Evolutionary conservation across 2,888 invertebrate species (phyloP), one percentile per base, ranked within the genome.

Genomic region (Ennomos fuscantarius): DNA sequence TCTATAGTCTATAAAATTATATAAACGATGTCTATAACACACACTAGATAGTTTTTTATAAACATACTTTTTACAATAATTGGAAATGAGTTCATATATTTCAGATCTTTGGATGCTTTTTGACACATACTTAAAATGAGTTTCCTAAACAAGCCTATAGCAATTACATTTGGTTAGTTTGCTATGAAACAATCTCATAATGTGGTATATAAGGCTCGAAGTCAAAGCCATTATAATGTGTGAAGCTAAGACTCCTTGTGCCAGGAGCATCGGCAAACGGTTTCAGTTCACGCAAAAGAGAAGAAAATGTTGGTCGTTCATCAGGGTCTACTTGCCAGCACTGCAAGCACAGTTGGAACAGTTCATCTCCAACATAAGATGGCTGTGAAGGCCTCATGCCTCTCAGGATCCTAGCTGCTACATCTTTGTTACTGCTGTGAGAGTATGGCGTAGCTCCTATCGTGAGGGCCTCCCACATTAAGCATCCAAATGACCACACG

Each of bases 251-350:
- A 60, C 84, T 78, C 32, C 84, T 77, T 5, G 83, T 81, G 36
- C 81, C 86, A 0, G 86, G 81, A 1, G 78, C 84, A 8, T 82
- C 83, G 0, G 84, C 76, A 11, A 89, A 81, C 0, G 84, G 82
- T n/a, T 74, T 71, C n/a, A 93, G 69, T 48, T 89, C 87, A 41
- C 80, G 90, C 5, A 93, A 82, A 12, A 96, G 89, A 60, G 94
- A 93, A 3, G 93, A 89, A 73, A 96, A 96, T 9, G 93, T 90
- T 0, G 96, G 97, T 66, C 97, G 92, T 76, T 97, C 97, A 59
- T 96, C 96, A 9, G 95, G 94, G 81, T 97, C 96, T 11, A 95
- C 86, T 78, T 96, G 96, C 97, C 97, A 97, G 76, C 97, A 97
- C 74, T 96, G 95, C 42, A 96, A 87, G 87, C 97, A 94, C 55